phyloP scores from a whole-genome alignment of 2,113 vertebrate species.

The Corvus hawaiiensis region DNA sequence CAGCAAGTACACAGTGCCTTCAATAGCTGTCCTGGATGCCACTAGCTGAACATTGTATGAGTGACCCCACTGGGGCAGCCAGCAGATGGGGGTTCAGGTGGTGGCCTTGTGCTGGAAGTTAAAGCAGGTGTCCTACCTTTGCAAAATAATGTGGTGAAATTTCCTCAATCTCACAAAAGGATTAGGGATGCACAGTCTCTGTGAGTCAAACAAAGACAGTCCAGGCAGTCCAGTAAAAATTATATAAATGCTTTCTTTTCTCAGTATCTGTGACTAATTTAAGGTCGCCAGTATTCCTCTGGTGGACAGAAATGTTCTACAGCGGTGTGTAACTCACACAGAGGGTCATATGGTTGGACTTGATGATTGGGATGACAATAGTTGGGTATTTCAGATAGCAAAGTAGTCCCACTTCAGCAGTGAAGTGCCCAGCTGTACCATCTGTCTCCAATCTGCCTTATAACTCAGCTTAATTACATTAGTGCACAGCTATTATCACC shows the following conservation, averaged over 20 bases:
- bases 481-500: neutral
- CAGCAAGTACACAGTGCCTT: neutral
- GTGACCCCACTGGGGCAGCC: neutral
- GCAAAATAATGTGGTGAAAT: neutral
- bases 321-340: neutral
- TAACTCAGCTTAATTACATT: neutral
- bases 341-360: neutral
- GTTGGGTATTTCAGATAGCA: neutral
- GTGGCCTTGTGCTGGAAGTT: neutral
- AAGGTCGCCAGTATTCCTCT: neutral
- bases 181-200: neutral
- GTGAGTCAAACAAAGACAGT: neutral
- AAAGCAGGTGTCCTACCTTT: neutral
- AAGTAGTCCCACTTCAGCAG: neutral
- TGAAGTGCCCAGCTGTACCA: neutral
- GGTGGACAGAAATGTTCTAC: neutral
- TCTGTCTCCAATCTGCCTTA: neutral
- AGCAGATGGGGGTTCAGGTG: neutral
- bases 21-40: neutral
- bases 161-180: neutral
- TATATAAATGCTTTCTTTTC: neutral
- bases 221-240: neutral
- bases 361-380: neutral
- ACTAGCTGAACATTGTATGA: neutral
- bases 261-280: neutral